Base-by-base conservation (phyloP, 2,113 vertebrate species). In the Oreochromis niloticus region DNA sequence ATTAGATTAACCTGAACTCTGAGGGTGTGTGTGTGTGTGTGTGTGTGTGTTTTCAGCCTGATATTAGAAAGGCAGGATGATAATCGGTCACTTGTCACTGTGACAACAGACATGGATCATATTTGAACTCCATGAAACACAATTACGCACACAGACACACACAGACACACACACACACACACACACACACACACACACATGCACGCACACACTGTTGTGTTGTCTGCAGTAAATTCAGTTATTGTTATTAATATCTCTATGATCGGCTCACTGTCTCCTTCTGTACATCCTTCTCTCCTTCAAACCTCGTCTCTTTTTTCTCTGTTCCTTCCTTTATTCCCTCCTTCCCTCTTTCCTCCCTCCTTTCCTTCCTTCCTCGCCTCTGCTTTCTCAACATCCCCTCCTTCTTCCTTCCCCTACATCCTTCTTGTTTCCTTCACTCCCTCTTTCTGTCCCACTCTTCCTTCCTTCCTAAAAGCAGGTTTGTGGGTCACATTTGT, bases 31-130 rank as follows among this genome's bases (percentile, higher is more conserved):
- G 79, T 34, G 61, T 17, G 63, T 2, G 52, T 1, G 71, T 7
- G 46, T 3, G 52, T 7, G 39, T 4, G 48, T 43, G 32, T 17
- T 59, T 59, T 61, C 57, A 34, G 17, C 75, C 14, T 63, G 80
- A 90, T 90, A 87, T 90, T 85, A 59, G 79, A 87, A 85, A 78
- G 63, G 59, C 56, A 1, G 55, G 57, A 80, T 54, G 50, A 86
- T 91, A 87, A 89, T 87, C 82, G n/a, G 34, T 88, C 85, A 87
- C 79, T 85, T 85, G 82, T 87, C 85, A 83, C 83, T 5, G 30
- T 87, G 61, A 89, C 85, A 83, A 73, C 59, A 56, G 54, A 87
- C 80, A 85, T 87, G 78, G 87, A 88, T 91, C 87, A 83, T 66
- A 89, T 79, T 88, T 85, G 87, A 56, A 80, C 55, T 61, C 55